Evolutionary conservation across 2,113 vertebrate species (phyloP), one percentile per base, ranked within the genome.

Genomic region (Cyanoderma ruficeps): DNA sequence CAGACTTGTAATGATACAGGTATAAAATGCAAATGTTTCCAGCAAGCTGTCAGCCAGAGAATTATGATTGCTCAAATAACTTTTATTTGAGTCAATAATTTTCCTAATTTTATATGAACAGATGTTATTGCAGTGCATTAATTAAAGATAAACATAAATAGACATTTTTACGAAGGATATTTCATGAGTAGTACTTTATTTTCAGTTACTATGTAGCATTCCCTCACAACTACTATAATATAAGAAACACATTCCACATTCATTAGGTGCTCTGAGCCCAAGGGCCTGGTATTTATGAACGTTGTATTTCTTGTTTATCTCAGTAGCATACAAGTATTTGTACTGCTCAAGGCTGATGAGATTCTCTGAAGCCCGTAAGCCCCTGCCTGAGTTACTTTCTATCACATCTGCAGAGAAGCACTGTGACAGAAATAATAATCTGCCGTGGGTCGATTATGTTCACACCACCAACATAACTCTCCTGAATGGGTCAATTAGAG

Each of bases 221-320:
- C 28, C 49, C 37, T 87, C 70, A 28, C 65, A 70, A 49, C 72
- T 75, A 60, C 77, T 65, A 31, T 46, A 88, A 41, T 47, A 57
- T 17, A 83, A 74, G 50, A 90, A 94, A 76, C 42, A 81, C 28
- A 83, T 95, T 94, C 47, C 52, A 78, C 85, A 86, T 91, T 95
- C 84, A 70, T 85, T 83, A 91, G 60, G 39, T 89, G 79, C 77
- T 88, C 85, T 49, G 44, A 93, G 94, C 92, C 94, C 68, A 83
- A 60, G 88, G 90, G 90, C 61, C 69, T 93, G 83, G 60, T 92
- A 59, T 93, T 96, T 95, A 96, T 94, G 88, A 80, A 92, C 86
- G 93, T 83, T 93, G 93, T 94, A 94, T 94, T 95, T 96, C 92
- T 87, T 90, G 94, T 96, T 97, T 96, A 97, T 96, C 95, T 96